Evolutionary conservation across 2,888 invertebrate genomes (phyloP).

Genomic region (Cheilosia impressa): DNA sequence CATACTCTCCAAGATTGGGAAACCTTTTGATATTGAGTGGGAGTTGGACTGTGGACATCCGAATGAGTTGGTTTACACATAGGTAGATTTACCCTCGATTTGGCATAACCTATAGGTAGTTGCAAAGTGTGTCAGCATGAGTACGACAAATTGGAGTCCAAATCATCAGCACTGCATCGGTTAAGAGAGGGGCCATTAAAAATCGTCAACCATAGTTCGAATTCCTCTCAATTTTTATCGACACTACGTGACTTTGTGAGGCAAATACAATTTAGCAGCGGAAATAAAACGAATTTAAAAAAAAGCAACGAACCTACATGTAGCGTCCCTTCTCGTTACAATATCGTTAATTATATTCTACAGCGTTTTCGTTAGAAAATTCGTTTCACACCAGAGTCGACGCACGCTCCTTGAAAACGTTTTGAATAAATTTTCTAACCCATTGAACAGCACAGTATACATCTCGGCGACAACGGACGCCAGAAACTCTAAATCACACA

Average conservation of each 20-base stretch:
- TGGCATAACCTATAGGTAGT: too few species aligned
- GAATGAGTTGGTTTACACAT: too few species aligned
- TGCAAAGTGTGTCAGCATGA: too few species aligned
- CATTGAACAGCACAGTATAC: slow-evolving; percentile 61
- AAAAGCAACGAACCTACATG: slow-evolving; percentile 23
- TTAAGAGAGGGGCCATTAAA: too few species aligned
- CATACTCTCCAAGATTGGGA: too few species aligned
- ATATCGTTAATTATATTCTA: slow-evolving; percentile 53
- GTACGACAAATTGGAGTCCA: too few species aligned
- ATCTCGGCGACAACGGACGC: slow-evolving; percentile 41
- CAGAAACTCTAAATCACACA: slow-evolving; percentile 55
- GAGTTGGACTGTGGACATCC: too few species aligned
- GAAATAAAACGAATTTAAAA: slow-evolving; percentile 12
- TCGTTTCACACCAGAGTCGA: slow-evolving; percentile 70
- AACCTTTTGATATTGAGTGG: too few species aligned
- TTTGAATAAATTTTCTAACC: slow-evolving; percentile 75
- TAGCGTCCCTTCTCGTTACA: slow-evolving; percentile 10
- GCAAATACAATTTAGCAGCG: slow-evolving; percentile 3
- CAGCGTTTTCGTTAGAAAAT: slow-evolving; percentile 57
- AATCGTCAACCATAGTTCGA: neutral
- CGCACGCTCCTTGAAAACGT: slow-evolving; percentile 74
- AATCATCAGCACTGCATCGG: too few species aligned
- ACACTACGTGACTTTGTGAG: slow-evolving; percentile 36
- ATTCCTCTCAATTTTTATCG: slow-evolving; percentile 17
- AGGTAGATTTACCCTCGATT: too few species aligned